phyloP scores from a whole-genome alignment of 2,113 vertebrate genomes.

The Laticauda colubrina region DNA sequence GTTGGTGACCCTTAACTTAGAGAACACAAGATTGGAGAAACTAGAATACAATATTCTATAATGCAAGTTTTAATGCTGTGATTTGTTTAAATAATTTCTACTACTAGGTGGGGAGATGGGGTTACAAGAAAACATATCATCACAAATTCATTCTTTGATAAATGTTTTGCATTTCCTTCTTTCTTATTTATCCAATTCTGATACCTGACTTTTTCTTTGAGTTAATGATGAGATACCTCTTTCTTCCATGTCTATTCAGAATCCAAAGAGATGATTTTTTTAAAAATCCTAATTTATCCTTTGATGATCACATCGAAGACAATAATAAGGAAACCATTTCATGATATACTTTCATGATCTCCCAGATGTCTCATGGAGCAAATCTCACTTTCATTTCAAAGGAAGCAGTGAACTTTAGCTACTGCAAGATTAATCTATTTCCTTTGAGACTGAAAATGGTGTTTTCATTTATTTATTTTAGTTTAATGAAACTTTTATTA shows the following conservation, averaged over 20 bases:
- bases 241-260: conserved; percentile 1
- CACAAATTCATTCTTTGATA: conserved; percentile 16
- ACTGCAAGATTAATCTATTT: neutral
- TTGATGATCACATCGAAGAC: conserved; percentile 32
- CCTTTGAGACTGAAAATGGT: neutral
- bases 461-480: neutral
- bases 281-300: conserved; percentile 21
- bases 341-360: conserved; percentile 22
- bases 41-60: neutral
- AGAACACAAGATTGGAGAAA: neutral
- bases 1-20: too few relatives aligned
- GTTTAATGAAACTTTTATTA: neutral
- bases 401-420: conserved; percentile 13
- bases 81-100: conserved; percentile 17
- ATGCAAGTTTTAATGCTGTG: neutral
- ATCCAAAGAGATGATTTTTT: neutral
- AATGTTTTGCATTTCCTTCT: conserved; percentile 5
- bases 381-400: conserved; percentile 31
- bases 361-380: neutral
- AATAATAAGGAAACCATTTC: conserved; percentile 20
- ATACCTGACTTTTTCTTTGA: conserved; percentile 22
- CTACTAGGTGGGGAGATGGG: neutral
- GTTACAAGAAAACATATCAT: conserved; percentile 16
- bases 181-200: conserved; percentile 13
- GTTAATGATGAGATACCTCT: conserved; percentile 9